These are phyloP conservation scores for Delia radicum DNA, from an alignment of 1,140 invertebrate species.

Conservation along the genomic window DNA sequence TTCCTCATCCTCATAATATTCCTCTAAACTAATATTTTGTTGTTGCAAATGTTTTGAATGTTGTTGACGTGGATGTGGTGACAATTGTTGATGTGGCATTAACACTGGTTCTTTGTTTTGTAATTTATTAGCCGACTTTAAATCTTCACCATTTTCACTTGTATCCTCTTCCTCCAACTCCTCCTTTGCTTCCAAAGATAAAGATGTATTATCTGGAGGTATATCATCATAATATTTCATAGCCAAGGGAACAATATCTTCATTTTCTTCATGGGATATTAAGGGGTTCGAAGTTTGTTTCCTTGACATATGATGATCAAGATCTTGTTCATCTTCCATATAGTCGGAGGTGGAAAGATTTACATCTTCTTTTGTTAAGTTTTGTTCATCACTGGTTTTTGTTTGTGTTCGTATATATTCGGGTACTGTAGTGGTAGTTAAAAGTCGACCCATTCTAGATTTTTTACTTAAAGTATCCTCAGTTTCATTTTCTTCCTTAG, in stretches of 20 bases:
- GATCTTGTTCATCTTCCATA: slow-evolving; percentile 31
- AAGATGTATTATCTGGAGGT: slow-evolving; percentile 28
- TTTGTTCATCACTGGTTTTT: slow-evolving; percentile 38
- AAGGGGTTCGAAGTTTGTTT: not conserved
- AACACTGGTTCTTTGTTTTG: not conserved
- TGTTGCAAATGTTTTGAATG: not conserved
- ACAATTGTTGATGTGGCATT: slow-evolving; percentile 1
- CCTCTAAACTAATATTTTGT: not conserved
- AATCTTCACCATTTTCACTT: slow-evolving; percentile 4
- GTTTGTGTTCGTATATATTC: slow-evolving; percentile 45
- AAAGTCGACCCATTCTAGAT: not conserved
- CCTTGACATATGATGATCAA: not conserved
- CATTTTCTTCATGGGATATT: not conserved
- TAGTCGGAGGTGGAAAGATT: slow-evolving; percentile 34
- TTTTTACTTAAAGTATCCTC: not conserved
- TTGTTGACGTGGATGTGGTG: slow-evolving; percentile 3
- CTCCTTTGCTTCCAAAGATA: slow-evolving; percentile 19
- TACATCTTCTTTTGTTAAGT: not conserved
- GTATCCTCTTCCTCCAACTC: not conserved
- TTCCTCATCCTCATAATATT: slow-evolving; percentile 14
- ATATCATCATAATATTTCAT: slow-evolving; percentile 16
- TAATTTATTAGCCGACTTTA: not conserved
- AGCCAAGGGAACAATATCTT: slow-evolving; percentile 15
- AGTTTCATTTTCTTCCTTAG: not conserved
- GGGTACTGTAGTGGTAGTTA: slow-evolving; percentile 39